A percentile compares a stretch with the other conserved stretches of the same genome.
These are phyloP conservation scores for Syngnathoides biaculeatus DNA, from an alignment of 2,113 vertebrate species.

Conservation along the genomic window DNA sequence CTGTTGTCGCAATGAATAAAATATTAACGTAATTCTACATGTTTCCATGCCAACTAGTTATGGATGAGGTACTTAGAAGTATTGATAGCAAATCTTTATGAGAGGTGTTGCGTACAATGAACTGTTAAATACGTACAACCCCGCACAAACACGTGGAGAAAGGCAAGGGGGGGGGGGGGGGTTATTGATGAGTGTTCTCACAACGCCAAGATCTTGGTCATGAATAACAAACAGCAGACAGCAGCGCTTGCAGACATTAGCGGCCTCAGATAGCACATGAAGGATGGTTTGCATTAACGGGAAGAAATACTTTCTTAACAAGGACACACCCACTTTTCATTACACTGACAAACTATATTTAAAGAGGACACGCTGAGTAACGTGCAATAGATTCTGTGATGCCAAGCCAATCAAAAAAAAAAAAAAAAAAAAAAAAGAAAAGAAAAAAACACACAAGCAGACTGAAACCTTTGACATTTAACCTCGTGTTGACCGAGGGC, in stretches of 20 bases:
- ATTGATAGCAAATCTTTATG: neutral
- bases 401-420: constrained; percentile 5
- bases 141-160: constrained; percentile 27
- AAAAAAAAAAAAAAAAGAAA: too few species aligned
- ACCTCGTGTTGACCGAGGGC: constrained; percentile 29
- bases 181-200: constrained; percentile 82
- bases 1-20: neutral
- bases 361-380: neutral
- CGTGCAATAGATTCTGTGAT: neutral
- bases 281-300: constrained; percentile 75
- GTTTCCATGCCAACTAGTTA: neutral
- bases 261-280: constrained; percentile 77
- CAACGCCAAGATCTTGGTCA: constrained; percentile 80
- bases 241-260: constrained; percentile 77
- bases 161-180: too few species aligned
- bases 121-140: constrained; percentile 11
- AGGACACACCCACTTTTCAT: neutral
- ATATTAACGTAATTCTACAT: neutral
- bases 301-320: constrained; percentile 40
- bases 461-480: constrained; percentile 46
- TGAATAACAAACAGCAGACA: constrained; percentile 74
- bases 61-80: neutral
- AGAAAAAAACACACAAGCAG: constrained; percentile 35
- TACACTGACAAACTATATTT: neutral
- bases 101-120: neutral